phyloP scores from a whole-genome alignment of 2,113 vertebrate species.

The Misgurnus anguillicaudatus region DNA sequence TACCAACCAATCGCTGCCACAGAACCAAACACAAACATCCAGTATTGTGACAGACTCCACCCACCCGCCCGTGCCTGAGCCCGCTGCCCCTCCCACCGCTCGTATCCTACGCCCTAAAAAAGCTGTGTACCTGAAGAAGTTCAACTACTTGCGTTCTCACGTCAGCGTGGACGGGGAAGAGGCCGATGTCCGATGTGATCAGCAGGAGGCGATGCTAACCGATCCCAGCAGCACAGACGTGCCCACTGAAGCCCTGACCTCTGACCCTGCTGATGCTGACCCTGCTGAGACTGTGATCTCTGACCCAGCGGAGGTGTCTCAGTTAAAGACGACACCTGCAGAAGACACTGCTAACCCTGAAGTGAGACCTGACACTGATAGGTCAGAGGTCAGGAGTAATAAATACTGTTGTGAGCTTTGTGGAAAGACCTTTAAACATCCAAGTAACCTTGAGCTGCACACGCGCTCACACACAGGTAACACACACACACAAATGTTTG shows the following conservation, averaged over 20 bases:
- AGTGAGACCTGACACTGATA: constrained; percentile 26
- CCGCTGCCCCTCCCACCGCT: constrained; percentile 56
- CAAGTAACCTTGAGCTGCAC: constrained; percentile 96
- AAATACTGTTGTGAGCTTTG: constrained; percentile 89
- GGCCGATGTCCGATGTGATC: constrained; percentile 57
- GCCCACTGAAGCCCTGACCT: background rate
- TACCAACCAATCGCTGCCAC: constrained; percentile 61
- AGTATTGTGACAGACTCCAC: background rate
- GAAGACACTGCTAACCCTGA: background rate
- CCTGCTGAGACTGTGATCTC: constrained; percentile 18
- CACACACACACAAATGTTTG: background rate
- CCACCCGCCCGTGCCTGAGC: constrained; percentile 64
- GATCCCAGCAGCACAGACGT: constrained; percentile 51
- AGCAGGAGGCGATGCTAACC: constrained; percentile 42
- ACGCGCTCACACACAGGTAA: constrained; percentile 94
- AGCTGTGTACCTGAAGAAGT: constrained; percentile 87
- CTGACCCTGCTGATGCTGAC: constrained; percentile 31
- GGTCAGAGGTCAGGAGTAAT: constrained; percentile 68
- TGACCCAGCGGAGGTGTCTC: constrained; percentile 60
- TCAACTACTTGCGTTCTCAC: constrained; percentile 89
- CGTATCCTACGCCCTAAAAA: constrained; percentile 86
- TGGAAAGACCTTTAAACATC: constrained; percentile 95
- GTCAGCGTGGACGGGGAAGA: constrained; percentile 72
- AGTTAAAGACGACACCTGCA: constrained; percentile 38
- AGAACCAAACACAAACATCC: background rate